A percentile compares a stretch with the other conserved stretches of the same genome.
Conservation (phyloP, 1,140 invertebrate species). For the Hestina assimilis region DNA sequence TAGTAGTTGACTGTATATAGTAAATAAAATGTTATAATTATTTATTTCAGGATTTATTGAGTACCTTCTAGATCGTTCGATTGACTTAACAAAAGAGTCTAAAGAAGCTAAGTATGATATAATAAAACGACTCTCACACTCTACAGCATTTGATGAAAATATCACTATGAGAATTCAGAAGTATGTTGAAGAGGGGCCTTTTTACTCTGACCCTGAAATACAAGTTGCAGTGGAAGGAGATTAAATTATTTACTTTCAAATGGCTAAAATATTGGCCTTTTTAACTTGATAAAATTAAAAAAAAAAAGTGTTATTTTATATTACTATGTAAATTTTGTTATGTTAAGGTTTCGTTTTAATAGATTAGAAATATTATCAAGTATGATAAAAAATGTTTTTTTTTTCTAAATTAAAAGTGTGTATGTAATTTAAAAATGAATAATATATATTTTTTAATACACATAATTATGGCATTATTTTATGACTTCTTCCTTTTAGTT, state of each 20-base stretch:
- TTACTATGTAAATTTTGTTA: too few relatives aligned
- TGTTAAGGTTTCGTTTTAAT: too few relatives aligned
- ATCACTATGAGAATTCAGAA: conserved; percentile 81
- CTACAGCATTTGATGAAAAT: conserved; percentile 82
- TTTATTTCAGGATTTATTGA: conserved; percentile 83
- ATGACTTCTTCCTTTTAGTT: conserved; percentile 54
- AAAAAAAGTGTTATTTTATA: too few relatives aligned
- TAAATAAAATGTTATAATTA: conserved; percentile 3
- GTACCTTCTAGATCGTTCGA: conserved; percentile 85
- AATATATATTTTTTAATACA: background rate
- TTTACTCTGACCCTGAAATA: conserved; percentile 81
- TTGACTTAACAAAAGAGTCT: conserved; percentile 84
- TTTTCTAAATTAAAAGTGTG: background rate
- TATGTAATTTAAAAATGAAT: background rate
- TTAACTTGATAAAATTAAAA: background rate
- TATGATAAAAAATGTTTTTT: background rate
- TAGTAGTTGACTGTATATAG: conserved; percentile 3
- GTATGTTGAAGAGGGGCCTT: conserved; percentile 86
- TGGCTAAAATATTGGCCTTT: too few relatives aligned
- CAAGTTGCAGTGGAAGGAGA: conserved; percentile 84
- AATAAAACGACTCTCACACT: conserved; percentile 82
- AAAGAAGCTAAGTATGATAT: conserved; percentile 87
- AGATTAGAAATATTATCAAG: too few relatives aligned
- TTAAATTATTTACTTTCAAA: conserved; percentile 19
- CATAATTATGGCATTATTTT: background rate